Evolutionary conservation across 2,888 invertebrate genomes (phyloP), one percentile per base, ranked within the genome.

Genomic region (Anagyrus pseudococci): DNA sequence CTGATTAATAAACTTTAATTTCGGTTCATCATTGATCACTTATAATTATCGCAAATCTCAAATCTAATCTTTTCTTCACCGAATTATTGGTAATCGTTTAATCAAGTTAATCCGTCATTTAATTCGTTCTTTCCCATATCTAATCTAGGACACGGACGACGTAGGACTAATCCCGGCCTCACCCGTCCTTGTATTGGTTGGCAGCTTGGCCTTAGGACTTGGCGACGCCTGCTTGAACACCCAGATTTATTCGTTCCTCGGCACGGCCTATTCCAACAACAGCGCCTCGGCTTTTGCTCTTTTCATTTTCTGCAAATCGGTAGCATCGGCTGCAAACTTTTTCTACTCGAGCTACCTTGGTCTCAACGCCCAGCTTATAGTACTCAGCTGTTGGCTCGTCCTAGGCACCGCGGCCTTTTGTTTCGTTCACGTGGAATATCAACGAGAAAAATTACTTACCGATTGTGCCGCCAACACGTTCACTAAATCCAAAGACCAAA

Each of bases 211-310:
- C 0, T 85, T 99, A 0, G 98, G 98, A 0, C 91, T 99, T 72
- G 98, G 96, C 0, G 98, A 99, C 79, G 93, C 96, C n/a, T 96
- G 98, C 81, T 98, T 90, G 83, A 98, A 98, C 76, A 98, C 98
- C 0, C 94, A 97, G 83, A 89, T 98, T 44, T 98, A 95, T 77
- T 93, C 98, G 0, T 88, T 98, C 67, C 83, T 99, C 37, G 98
- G 97, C 2, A 89, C 91, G 10, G 87, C 94, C 53, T 98, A 93
- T 77, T 86, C 93, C 0, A 90, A 93, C 59, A 91, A 96, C 71
- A 96, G 96, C 72, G 94, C 97, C 0, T 91, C 97, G 13, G 98
- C 98, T 0, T 99, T 99, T 82, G 98, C 98, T 1, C 84, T 99
- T 2, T 99, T 97, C 83, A 99, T 98, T 84, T 98, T 98, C 79